Evolutionary conservation across 1,140 invertebrate genomes (phyloP), one percentile per base, ranked within the genome.

Genomic region (Solenopsis fugax): DNA sequence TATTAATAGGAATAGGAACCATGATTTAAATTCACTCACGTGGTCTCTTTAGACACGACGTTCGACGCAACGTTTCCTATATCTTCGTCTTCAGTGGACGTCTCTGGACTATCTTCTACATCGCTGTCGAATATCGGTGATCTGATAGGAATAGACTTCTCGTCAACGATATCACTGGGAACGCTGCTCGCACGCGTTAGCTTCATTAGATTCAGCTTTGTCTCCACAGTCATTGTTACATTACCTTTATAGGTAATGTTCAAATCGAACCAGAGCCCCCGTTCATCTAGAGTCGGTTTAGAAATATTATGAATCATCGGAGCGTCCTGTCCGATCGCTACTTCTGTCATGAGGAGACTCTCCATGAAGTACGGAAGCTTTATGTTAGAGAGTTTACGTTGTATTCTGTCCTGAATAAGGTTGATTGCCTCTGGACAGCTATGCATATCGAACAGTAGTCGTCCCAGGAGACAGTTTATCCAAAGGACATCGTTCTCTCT

Each of bases 191-290:
- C 34, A 81, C 93, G 94, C 86, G 97, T 97, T 10, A 99, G 95
- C 93, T 98, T 99, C 96, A 99, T 97, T 54, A 99, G 95, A 96
- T 99, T 99, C 41, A 99, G 95, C 94, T 99, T 98, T 0, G 99
- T 99, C 92, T 98, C 98, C n/a, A 99, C 96, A 1, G 98, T 98
- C 96, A 99, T 97, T 78, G 97, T 96, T 45, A 98, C 97, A 71
- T 97, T 96, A 50, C 99, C 99, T 90, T 98, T 97, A 95, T 99
- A 99, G 12, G 97, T 97, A 60, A 99, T 95, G 93, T 99, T 98
- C 16, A 99, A 95, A 95, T 99, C 98, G 4, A 99, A 95, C 99
- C 99, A 99, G 24, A 99, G 95, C 4, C 99, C 99, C 88, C 97
- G 96, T 84, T 98, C 97, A 95, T 99, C 98, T 50, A 98, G 92